Base-by-base conservation (phyloP, 1,140 invertebrate genomes). In the Hyles vespertilio region DNA sequence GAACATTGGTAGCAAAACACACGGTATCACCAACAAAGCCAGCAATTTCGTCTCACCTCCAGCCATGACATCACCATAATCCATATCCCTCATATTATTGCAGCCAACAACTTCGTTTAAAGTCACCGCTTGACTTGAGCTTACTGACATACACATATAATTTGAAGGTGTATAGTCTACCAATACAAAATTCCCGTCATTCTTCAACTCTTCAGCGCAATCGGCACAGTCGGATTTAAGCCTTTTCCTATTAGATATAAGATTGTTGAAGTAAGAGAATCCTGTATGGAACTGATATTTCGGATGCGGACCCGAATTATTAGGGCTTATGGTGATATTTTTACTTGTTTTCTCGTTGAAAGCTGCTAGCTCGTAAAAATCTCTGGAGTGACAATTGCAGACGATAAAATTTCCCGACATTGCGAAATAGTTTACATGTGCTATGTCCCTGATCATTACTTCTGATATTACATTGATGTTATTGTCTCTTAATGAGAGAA, bases 381-480 rank as follows among this genome's bases (percentile, higher is more conserved):
- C 79, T 57, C 89, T 80, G 0, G 84, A 54, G 5, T 84, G 58
- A 58, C 91, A 91, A 58, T 90, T 89, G 57, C 92, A 93, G 0
- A 91, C 68, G 6, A 92, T 87, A 12, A 87, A 81, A 64, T 93
- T 93, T 0, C 77, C 74, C 0, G 87, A 83, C 0, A 92, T 33
- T 10, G 82, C 84, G 0, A 92, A 46, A 32, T 81, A 84, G 8
- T 67, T 59, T 72, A 89, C 7, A 11, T 72, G 63, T 50, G 71
- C 43, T 60, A 90, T 74, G 65, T 92, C 91, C 22, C 68, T 58
- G 0, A 90, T 61, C 90, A 91, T 91, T 56, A 87, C 77, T 6
- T 72, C 70, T 0, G 89, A 80, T 3, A 92, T 74, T 12, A 91
- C 57, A 44, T 91, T 91, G 9, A 92, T 85, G 48, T 89, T 91